Evolutionary conservation across 1,140 invertebrate species (phyloP), one percentile per base, ranked within the genome.

Genomic region (Nomia melanderi): DNA sequence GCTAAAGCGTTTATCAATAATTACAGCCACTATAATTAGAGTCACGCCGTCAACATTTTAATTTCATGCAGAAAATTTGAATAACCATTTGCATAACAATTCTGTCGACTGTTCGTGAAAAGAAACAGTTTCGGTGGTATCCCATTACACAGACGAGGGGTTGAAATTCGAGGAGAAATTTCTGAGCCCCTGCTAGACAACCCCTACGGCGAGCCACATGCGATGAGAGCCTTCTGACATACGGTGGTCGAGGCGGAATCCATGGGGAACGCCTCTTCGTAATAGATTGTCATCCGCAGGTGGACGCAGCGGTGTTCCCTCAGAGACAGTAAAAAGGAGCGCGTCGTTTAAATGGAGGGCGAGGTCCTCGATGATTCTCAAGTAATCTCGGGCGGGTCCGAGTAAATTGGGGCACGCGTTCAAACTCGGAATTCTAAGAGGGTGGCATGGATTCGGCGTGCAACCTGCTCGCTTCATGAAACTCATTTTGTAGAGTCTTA

Each of bases 281-380:
- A 83, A 83, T 78, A 75, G 82, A 83, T 83, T 83, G 82, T 83
- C 80, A 75, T 75, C 47, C 64, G 57, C 77, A 82, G 70, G 73
- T 78, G 71, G 70, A 77, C 53, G 65, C 47, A 27, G 50, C 56
- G 56, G 39, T 60, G 36, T 60, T 74, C 62, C n/a, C 63, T 25
- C 27, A 7, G 62, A 29, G 71, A 66, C 63, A 31, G 63, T 66
- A 74, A 74, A 74, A 74, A 73, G 60, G 20, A 54, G 47, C 41
- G 56, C 69, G 57, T 65, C 60, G 71, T 39, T 73, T 65, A 73
- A 74, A 66, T 36, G 63, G 14, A 9, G 50, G 72, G 72, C 50
- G 63, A 74, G 36, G 33, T 33, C 11, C 72, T 44, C 72, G 50
- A 75, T 57, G 72, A 67, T 36, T 27, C 57, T 44, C 27, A 23